A percentile compares a stretch with the other conserved stretches of the same genome.
phyloP scores from a whole-genome alignment of 2,797 vertebrate species.

The Sphenopsis melanotis region DNA sequence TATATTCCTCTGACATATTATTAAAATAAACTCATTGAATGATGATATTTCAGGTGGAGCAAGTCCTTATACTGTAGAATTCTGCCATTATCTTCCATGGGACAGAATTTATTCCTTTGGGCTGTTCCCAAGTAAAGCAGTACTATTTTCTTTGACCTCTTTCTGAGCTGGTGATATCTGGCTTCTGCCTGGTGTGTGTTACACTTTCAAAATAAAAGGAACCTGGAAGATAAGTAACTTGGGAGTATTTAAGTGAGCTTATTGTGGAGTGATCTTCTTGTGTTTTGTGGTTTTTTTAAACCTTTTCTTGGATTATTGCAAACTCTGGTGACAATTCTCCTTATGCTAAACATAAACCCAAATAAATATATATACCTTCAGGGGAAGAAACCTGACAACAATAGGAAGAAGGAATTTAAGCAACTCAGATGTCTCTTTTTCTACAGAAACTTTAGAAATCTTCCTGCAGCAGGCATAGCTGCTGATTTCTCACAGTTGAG shows the following conservation, averaged over 20 bases:
- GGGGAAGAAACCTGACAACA: neutral
- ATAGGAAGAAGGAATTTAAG: neutral
- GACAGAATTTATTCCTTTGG: neutral
- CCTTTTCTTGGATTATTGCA: neutral
- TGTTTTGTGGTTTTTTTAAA: neutral
- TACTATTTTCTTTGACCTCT: neutral
- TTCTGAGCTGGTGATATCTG: neutral
- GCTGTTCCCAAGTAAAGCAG: neutral
- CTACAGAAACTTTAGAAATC: neutral
- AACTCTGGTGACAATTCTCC: neutral
- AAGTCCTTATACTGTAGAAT: neutral
- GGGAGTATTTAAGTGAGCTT: neutral
- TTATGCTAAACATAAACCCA: neutral
- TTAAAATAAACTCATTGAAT: neutral
- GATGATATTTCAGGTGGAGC: neutral
- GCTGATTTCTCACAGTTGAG: neutral
- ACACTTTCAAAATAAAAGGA: neutral
- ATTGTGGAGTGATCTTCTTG: neutral
- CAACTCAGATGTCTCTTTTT: neutral
- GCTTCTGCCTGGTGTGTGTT: neutral
- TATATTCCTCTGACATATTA: neutral
- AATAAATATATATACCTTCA: neutral
- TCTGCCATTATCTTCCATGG: neutral
- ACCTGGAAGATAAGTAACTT: neutral
- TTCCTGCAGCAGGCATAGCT: neutral